phyloP scores from a whole-genome alignment of 2,888 invertebrate genomes.

The Scaptomyza flava region DNA sequence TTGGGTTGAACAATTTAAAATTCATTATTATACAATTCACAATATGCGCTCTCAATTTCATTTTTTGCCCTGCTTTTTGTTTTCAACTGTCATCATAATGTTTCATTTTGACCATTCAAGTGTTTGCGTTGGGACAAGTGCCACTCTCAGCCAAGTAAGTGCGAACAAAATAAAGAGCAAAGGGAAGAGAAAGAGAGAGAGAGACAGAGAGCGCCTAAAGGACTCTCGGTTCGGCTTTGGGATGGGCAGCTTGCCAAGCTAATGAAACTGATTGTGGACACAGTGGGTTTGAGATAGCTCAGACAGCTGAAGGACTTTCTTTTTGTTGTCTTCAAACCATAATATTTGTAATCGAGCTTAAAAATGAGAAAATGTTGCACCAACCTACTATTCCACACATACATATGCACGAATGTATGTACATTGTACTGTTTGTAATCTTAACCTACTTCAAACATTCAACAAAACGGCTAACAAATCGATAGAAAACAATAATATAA shows the following conservation, averaged over 20 bases:
- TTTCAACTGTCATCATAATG: constrained; percentile 59
- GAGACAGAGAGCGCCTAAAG: no score
- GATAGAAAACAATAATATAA: not conserved
- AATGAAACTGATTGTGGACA: constrained; percentile 39
- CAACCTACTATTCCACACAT: not conserved
- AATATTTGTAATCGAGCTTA: constrained; percentile 17
- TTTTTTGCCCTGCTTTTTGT: constrained; percentile 40
- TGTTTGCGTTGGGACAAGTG: constrained; percentile 52
- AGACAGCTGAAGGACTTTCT: constrained; percentile 18
- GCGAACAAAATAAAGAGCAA: not conserved
- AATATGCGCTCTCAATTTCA: constrained; percentile 63
- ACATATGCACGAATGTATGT: no score
- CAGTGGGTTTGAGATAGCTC: constrained; percentile 6
- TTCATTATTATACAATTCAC: constrained; percentile 63
- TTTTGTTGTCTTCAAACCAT: constrained; percentile 11
- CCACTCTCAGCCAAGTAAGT: constrained; percentile 27
- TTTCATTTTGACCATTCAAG: constrained; percentile 59
- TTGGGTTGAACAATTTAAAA: constrained; percentile 47
- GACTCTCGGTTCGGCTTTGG: no score
- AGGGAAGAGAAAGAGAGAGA: not conserved
- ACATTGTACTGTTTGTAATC: constrained; percentile 2
- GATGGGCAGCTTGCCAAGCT: constrained; percentile 6
- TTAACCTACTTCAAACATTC: constrained; percentile 24
- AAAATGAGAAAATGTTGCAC: constrained; percentile 21
- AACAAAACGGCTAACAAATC: not conserved